These are phyloP conservation scores for Scolanthus callimorphus DNA, from an alignment of 92 coral and sea anemone genomes.

Conservation along the genomic window DNA sequence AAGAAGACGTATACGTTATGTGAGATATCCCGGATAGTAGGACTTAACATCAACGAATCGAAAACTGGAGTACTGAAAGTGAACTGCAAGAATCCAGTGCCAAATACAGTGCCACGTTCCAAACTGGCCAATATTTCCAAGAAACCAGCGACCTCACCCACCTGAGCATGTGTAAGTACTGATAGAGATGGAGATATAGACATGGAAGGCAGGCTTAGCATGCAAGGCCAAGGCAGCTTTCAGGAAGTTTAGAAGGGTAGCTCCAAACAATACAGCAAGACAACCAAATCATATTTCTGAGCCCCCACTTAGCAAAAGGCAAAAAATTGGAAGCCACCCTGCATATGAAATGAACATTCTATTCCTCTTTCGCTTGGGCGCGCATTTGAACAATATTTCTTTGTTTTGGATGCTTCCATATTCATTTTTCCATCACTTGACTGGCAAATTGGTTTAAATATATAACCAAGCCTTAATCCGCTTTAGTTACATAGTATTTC, in stretches of 20 bases:
- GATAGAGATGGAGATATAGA: neutral
- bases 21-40: neutral
- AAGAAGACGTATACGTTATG: neutral
- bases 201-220: neutral
- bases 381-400: too few species aligned
- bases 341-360: too few species aligned
- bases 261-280: constrained; percentile 1
- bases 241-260: neutral
- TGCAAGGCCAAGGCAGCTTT: neutral
- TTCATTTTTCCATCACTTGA: too few species aligned
- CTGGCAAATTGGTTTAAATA: too few species aligned
- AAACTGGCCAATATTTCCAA: neutral
- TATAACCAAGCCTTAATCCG: too few species aligned
- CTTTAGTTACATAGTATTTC: too few species aligned
- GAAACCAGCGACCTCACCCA: neutral
- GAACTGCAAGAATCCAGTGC: neutral
- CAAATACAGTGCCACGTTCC: neutral
- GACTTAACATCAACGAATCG: neutral
- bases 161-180: neutral
- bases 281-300: too few species aligned
- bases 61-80: neutral
- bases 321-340: too few species aligned
- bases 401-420: too few species aligned
- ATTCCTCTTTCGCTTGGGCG: too few species aligned
- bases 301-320: too few species aligned